phyloP scores from a whole-genome alignment of 2,888 invertebrate genomes.

The Amphipoea oculea region DNA sequence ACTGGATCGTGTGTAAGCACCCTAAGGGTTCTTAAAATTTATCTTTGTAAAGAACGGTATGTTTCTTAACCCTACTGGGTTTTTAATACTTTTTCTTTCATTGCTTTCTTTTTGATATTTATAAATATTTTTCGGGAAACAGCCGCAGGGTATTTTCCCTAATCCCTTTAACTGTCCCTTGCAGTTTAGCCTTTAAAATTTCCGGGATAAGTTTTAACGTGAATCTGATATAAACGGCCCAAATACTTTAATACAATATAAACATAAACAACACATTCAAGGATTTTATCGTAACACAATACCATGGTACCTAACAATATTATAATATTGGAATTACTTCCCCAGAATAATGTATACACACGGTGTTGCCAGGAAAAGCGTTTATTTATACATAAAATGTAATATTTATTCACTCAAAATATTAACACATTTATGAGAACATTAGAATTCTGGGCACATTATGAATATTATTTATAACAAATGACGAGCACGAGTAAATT shows the following conservation, averaged over 20 bases:
- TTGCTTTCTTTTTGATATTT: neutral
- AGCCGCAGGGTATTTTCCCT: neutral
- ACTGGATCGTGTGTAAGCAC: neutral
- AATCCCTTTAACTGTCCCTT: neutral
- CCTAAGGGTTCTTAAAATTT: conserved; percentile 17
- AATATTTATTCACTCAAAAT: conserved; percentile 37
- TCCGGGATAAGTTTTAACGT: neutral
- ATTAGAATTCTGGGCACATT: conserved; percentile 33
- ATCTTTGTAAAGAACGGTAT: conserved; percentile 4
- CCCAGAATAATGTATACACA: conserved; percentile 2
- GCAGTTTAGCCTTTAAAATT: neutral
- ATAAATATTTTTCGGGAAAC: too few species aligned
- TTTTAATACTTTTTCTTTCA: too few species aligned
- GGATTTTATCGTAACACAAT: conserved; percentile 5
- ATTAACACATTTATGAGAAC: conserved; percentile 36
- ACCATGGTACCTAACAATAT: conserved; percentile 4
- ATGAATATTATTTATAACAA: conserved; percentile 16
- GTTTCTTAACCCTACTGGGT: neutral
- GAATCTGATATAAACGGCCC: neutral
- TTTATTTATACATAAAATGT: conserved; percentile 21
- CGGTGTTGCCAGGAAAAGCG: neutral
- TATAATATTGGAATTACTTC: conserved; percentile 26
- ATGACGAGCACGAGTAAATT: conserved; percentile 4
- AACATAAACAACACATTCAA: neutral
- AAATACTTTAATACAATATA: conserved; percentile 3